Percentiles rank a stretch among this genome's conserved stretches.
Evolutionary conservation across 2,888 invertebrate genomes (phyloP).

Genomic region (Sicus ferrugineus): DNA sequence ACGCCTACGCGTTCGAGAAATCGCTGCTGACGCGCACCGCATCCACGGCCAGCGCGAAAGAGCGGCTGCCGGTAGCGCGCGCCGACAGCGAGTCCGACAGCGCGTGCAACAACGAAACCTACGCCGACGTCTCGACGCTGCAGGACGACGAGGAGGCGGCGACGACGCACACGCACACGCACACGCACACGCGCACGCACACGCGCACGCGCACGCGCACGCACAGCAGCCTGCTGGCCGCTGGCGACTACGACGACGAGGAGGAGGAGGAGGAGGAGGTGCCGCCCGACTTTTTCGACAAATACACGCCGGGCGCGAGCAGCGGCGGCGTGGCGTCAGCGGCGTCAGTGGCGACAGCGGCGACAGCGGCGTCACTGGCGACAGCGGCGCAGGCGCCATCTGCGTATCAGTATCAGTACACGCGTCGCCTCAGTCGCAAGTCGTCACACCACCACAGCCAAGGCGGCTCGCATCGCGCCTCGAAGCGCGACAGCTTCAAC

Average conservation of each 20-base stretch:
- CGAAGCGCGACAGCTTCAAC: constrained; percentile 61
- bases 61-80: constrained; percentile 25
- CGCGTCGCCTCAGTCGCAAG: constrained; percentile 58
- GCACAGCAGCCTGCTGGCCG: constrained; percentile 9
- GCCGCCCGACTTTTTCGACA: constrained; percentile 57
- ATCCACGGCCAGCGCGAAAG: constrained; percentile 44
- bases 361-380: constrained; percentile 36
- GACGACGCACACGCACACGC: too few species aligned
- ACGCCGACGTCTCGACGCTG: constrained; percentile 50
- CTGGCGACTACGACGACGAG: too few species aligned
- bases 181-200: constrained; percentile 45
- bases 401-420: constrained; percentile 59
- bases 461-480: constrained; percentile 44
- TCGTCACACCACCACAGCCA: constrained; percentile 48
- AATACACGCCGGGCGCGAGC: constrained; percentile 51
- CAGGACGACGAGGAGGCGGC: constrained; percentile 40
- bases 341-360: constrained; percentile 46
- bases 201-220: constrained; percentile 40
- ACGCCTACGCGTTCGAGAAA: constrained; percentile 4
- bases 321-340: constrained; percentile 48
- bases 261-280: constrained; percentile 52
- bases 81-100: constrained; percentile 34
- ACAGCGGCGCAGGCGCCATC: constrained; percentile 42
- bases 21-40: constrained; percentile 37
- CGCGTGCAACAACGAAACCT: constrained; percentile 48